Conservation (phyloP, 1,140 invertebrate genomes). For the Mya arenaria region DNA sequence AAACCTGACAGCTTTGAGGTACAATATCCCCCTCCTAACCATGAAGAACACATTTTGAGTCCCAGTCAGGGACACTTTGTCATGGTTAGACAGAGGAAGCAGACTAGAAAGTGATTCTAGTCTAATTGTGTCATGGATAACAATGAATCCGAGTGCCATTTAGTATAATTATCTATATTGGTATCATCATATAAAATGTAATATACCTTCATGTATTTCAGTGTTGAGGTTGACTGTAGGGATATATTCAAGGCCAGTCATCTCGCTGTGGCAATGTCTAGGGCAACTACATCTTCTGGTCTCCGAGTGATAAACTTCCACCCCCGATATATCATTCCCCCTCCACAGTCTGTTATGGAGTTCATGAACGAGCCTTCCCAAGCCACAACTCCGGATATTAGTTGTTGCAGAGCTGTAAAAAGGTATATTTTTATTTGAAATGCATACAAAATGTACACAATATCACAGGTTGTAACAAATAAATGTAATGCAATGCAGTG, state of each 20-base stretch:
- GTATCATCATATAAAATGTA: no score
- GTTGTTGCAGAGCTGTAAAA: slow-evolving; percentile 19
- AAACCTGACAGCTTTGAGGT: not conserved
- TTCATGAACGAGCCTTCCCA: not conserved
- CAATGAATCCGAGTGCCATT: not conserved
- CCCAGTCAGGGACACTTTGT: no score
- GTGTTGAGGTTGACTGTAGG: slow-evolving; percentile 27
- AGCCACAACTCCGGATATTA: slow-evolving; percentile 7
- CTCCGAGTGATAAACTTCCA: slow-evolving; percentile 27
- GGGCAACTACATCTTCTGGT: not conserved
- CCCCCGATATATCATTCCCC: not conserved
- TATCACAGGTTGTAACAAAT: no score
- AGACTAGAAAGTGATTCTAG: no score
- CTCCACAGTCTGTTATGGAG: slow-evolving; percentile 2
- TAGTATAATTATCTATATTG: not conserved
- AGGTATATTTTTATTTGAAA: not conserved
- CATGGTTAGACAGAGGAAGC: no score
- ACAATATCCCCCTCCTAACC: not conserved
- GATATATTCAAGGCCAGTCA: slow-evolving; percentile 41
- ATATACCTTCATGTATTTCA: no score
- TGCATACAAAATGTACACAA: no score
- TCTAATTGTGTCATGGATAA: not conserved
- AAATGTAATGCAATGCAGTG: no score
- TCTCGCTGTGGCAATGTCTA: slow-evolving; percentile 22
- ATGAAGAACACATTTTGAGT: no score